Evolutionary conservation across 2,797 vertebrate genomes (phyloP).

Genomic region (Manis crassicaudata): DNA sequence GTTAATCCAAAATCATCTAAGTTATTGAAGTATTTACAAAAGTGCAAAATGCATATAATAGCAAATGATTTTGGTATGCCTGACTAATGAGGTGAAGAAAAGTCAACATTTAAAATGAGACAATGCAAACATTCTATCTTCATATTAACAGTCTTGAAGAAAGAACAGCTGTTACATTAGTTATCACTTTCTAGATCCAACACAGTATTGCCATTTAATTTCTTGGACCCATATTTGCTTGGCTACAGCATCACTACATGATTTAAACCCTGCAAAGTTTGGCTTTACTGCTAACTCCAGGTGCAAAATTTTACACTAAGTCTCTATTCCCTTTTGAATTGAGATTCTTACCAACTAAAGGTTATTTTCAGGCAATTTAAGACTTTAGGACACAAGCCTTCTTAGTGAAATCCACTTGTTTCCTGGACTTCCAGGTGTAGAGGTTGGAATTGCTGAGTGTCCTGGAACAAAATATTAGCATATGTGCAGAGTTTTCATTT

Average conservation of each 20-base stretch:
- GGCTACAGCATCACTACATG: slow-evolving; percentile 36
- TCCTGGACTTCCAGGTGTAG: neutral
- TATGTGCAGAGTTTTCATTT: neutral
- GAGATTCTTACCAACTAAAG: slow-evolving; percentile 52
- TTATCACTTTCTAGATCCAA: slow-evolving; percentile 70
- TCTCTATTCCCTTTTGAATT: slow-evolving; percentile 63
- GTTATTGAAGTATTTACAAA: slow-evolving; percentile 63
- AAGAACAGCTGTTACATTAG: slow-evolving; percentile 74
- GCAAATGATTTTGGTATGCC: slow-evolving; percentile 54
- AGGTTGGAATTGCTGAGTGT: neutral
- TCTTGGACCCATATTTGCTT: slow-evolving; percentile 72
- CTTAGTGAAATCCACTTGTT: slow-evolving; percentile 39
- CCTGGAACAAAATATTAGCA: neutral
- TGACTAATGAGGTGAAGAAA: slow-evolving; percentile 65
- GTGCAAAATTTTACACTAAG: slow-evolving; percentile 69
- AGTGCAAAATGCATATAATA: slow-evolving; percentile 60
- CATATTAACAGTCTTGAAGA: slow-evolving; percentile 65
- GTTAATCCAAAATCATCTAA: slow-evolving; percentile 66
- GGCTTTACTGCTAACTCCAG: slow-evolving; percentile 61
- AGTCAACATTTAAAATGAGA: slow-evolving; percentile 72
- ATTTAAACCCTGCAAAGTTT: slow-evolving; percentile 72
- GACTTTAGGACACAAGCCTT: neutral
- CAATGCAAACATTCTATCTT: slow-evolving; percentile 71
- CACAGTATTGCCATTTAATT: slow-evolving; percentile 74
- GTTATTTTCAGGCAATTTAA: slow-evolving; percentile 57